Base-by-base conservation (phyloP, 2,888 invertebrate genomes). In the Drosophila gaucha region DNA sequence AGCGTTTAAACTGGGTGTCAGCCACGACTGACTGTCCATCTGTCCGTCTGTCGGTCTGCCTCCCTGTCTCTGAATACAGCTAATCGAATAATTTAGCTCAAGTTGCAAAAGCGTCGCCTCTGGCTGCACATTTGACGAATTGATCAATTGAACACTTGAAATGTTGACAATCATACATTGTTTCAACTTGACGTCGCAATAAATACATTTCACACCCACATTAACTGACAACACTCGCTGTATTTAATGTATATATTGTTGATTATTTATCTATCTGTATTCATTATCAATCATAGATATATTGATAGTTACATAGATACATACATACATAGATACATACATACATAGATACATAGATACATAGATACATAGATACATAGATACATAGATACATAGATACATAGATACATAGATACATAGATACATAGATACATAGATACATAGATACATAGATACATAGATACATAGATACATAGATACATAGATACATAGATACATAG, bases 1-100 rank as follows among this genome's bases (percentile, higher is more conserved):
- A 62, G 41, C 28, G 36, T 24, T 18, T 20, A 20, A 44, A 43
- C 54, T 54, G 57, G 39, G 38, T 73, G 58, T 43, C 20, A 49
- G 30, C 18, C 52, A 22, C 49, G 16, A 3, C 35, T 9, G 14
- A 2, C 18, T 12, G 26, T 12, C 31, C 8, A 6, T 24, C 26
- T 26, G 3, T 18, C 26, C 12, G 36, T 4, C 49, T 6, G 6
- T 18, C 26, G 3, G 10, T 31, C 18, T 3, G 4, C 5, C n/a
- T 36, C 20, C 43, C n/a, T 26, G n/a, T 16, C n/a, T 38, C 10
- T 44, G 55, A 54, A 50, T 62, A 43, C 58, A 50, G 63, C 76
- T 82, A 80, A 80, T 80, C 80, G 77, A 75, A 80, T 79, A 82
- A 85, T 79, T 75, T 69, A 63, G 63, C 69, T 85, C 66, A 55